A percentile compares a stretch with the other conserved stretches of the same genome.
phyloP scores from a whole-genome alignment of 2,888 invertebrate genomes.

The Cheilosia soror region DNA sequence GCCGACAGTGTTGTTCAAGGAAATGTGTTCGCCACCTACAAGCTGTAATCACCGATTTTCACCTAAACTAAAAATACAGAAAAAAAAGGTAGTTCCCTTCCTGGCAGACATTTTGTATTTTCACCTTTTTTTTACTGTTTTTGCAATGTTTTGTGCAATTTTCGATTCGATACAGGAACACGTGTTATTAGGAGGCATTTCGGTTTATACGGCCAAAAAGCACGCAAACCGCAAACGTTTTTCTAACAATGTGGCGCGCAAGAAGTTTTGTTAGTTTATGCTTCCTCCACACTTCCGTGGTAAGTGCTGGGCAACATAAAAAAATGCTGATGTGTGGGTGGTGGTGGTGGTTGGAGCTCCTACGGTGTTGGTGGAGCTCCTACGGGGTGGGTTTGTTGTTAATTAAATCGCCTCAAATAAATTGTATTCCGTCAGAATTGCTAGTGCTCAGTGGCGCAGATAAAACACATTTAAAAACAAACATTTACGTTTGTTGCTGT shows the following conservation, averaged over 20 bases:
- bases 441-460: conserved; percentile 20
- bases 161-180: conserved; percentile 46
- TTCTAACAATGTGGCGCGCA: conserved; percentile 59
- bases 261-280: conserved; percentile 73
- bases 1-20: conserved; percentile 19
- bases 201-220: conserved; percentile 62
- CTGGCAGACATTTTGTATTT: conserved; percentile 68
- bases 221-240: conserved; percentile 68
- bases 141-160: conserved; percentile 69
- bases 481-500: conserved; percentile 32
- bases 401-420: conserved; percentile 63
- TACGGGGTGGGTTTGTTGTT: not conserved
- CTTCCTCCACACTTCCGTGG: conserved; percentile 62
- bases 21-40: conserved; percentile 68
- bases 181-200: conserved; percentile 69
- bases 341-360: not conserved
- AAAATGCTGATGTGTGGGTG: conserved; percentile 16
- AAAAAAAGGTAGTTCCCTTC: conserved; percentile 26
- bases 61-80: conserved; percentile 11
- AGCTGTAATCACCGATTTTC: conserved; percentile 48
- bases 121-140: not conserved
- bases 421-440: conserved; percentile 48
- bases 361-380: too few relatives aligned
- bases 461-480: conserved; percentile 41
- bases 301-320: conserved; percentile 48